Percentiles rank a stretch among this genome's conserved stretches.
Evolutionary conservation across 2,113 vertebrate genomes (phyloP).

Genomic region (Camarhynchus parvulus): DNA sequence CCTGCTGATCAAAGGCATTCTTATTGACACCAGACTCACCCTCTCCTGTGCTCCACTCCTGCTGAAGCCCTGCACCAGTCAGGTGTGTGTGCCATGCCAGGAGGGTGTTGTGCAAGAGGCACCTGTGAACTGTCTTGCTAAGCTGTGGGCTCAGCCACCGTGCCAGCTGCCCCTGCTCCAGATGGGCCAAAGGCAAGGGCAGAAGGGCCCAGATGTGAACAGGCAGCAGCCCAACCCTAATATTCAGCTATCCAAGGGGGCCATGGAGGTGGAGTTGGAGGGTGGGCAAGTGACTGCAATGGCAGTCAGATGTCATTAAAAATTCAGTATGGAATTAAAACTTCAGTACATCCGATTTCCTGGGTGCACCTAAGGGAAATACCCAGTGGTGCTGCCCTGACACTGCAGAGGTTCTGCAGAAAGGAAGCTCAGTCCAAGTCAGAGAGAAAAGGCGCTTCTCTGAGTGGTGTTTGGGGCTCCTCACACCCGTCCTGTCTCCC

Average conservation of each 20-base stretch:
- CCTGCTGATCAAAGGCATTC: background rate
- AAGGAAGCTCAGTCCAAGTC: rapidly evolving
- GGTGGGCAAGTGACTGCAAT: background rate
- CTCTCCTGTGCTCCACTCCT: background rate
- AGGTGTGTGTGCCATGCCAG: background rate
- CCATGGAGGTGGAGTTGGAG: background rate
- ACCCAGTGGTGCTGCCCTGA: background rate
- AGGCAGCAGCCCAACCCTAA: background rate
- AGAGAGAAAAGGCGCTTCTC: rapidly evolving
- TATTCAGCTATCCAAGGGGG: background rate
- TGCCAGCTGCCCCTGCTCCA: background rate
- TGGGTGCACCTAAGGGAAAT: background rate
- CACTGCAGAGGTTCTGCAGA: background rate
- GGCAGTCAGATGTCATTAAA: background rate
- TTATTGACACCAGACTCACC: background rate
- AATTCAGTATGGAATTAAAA: background rate
- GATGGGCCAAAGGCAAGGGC: background rate
- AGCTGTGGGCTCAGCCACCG: background rate
- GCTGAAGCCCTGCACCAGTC: background rate
- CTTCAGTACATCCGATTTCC: background rate
- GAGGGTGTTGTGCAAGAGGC: background rate
- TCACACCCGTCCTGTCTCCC: rapidly evolving
- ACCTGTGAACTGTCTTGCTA: rapidly evolving
- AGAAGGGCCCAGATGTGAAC: background rate
- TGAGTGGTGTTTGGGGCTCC: background rate